Conservation (phyloP, 2,888 invertebrate species). For the Drosophila lacicola region DNA sequence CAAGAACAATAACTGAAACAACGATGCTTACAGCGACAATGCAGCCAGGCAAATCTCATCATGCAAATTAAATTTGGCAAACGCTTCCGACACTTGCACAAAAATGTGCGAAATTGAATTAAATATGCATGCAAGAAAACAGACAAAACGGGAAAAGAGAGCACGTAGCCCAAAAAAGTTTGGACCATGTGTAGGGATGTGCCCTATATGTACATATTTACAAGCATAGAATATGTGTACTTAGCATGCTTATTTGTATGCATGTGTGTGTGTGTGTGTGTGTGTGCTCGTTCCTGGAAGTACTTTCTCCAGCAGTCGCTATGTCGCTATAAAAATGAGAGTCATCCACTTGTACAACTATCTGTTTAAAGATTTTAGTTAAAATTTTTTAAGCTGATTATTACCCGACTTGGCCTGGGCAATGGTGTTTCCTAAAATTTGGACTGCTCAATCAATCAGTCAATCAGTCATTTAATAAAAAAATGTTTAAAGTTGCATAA, state of each 20-base stretch:
- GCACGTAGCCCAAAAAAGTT: slow-evolving; percentile 59
- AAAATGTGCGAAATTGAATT: slow-evolving; percentile 79
- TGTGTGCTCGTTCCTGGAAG: slow-evolving; percentile 5
- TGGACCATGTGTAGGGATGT: slow-evolving; percentile 19
- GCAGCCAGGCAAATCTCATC: slow-evolving; percentile 73
- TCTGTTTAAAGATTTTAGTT: too few species aligned
- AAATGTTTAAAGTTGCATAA: too few species aligned
- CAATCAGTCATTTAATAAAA: too few species aligned
- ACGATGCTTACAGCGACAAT: slow-evolving; percentile 20
- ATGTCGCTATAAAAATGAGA: neutral
- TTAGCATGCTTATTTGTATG: neutral
- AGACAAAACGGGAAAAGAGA: slow-evolving; percentile 34
- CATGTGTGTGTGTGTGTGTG: neutral
- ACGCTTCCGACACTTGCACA: slow-evolving; percentile 72
- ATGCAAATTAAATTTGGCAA: slow-evolving; percentile 78
- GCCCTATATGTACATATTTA: slow-evolving; percentile 13
- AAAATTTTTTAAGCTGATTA: too few species aligned
- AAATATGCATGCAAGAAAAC: slow-evolving; percentile 70
- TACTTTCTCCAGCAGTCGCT: neutral
- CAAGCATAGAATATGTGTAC: slow-evolving; percentile 5
- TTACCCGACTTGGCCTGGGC: too few species aligned
- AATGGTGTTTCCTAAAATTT: too few species aligned
- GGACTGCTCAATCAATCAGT: too few species aligned
- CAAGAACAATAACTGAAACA: slow-evolving; percentile 10
- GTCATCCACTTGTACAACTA: neutral